phyloP scores from a whole-genome alignment of 1,140 invertebrate genomes.

The Brachionus angularis region DNA sequence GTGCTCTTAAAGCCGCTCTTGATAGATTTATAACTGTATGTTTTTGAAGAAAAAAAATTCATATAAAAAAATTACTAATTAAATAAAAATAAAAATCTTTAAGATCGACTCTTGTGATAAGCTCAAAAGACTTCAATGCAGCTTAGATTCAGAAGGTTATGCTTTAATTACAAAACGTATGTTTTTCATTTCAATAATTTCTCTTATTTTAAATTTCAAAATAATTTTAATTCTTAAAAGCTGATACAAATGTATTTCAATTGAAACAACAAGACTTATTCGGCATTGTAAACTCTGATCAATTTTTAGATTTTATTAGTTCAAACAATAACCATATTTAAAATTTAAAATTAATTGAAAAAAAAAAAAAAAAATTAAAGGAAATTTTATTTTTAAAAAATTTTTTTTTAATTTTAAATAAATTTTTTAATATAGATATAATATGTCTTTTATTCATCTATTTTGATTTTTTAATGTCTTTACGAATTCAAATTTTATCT shows the following conservation, averaged over 20 bases:
- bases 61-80: too few species aligned
- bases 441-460: too few species aligned
- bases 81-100: too few species aligned
- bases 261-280: constrained; percentile 2
- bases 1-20: not conserved
- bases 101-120: not conserved
- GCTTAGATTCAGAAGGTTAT: constrained; percentile 29
- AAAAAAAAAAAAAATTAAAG: too few species aligned
- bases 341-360: not conserved
- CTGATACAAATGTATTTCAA: too few species aligned
- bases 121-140: constrained; percentile 34
- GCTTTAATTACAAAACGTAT: not conserved
- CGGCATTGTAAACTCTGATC: constrained; percentile 25
- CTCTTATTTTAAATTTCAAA: not conserved
- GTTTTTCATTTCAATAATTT: not conserved
- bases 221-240: not conserved
- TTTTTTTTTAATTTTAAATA: too few species aligned
- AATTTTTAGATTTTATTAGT: constrained; percentile 30
- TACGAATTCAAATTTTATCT: too few species aligned
- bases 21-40: constrained; percentile 3
- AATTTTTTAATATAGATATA: too few species aligned
- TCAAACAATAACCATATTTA: constrained; percentile 29
- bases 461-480: too few species aligned
- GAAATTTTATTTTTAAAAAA: too few species aligned
- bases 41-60: not conserved